A percentile compares a stretch with the other conserved stretches of the same genome.
These are phyloP conservation scores for Galaxea fascicularis DNA, from an alignment of 92 coral and sea anemone genomes.

Conservation along the genomic window DNA sequence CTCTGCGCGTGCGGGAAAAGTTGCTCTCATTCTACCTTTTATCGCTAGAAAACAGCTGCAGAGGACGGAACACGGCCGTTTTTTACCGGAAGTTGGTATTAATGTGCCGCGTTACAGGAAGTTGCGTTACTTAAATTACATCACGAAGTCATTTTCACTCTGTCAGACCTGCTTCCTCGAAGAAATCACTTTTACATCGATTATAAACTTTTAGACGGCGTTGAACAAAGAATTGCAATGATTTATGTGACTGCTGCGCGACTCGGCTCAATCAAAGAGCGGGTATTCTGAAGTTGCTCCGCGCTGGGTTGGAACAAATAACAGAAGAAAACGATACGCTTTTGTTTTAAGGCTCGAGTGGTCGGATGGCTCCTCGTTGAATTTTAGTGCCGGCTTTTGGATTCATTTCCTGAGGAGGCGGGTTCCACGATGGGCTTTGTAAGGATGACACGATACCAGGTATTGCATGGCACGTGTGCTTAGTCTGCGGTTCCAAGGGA, in stretches of 20 bases:
- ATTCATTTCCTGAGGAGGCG: constrained; percentile 84
- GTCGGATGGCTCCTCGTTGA: constrained; percentile 86
- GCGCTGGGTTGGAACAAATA: constrained; percentile 52
- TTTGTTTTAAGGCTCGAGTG: constrained; percentile 78
- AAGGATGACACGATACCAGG: constrained; percentile 70
- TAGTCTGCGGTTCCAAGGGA: too few relatives aligned
- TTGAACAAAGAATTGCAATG: not conserved
- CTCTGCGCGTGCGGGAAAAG: too few relatives aligned
- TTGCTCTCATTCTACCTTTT: too few relatives aligned
- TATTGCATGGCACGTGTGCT: constrained; percentile 72
- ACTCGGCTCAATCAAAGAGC: constrained; percentile 56
- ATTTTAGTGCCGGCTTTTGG: constrained; percentile 78
- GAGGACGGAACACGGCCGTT: not conserved
- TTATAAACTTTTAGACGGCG: not conserved
- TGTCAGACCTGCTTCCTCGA: not conserved
- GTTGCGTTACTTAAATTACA: constrained; percentile 8
- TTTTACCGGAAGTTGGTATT: constrained; percentile 1
- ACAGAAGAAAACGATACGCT: constrained; percentile 63
- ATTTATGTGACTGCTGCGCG: constrained; percentile 39
- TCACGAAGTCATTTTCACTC: not conserved
- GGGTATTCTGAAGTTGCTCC: too few relatives aligned
- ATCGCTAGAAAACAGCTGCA: constrained; percentile 1
- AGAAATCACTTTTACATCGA: not conserved
- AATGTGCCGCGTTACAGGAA: not conserved
- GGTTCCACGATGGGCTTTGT: constrained; percentile 55